Evolutionary conservation across 1,140 invertebrate species (phyloP).

Genomic region (Eulimnadia texana): DNA sequence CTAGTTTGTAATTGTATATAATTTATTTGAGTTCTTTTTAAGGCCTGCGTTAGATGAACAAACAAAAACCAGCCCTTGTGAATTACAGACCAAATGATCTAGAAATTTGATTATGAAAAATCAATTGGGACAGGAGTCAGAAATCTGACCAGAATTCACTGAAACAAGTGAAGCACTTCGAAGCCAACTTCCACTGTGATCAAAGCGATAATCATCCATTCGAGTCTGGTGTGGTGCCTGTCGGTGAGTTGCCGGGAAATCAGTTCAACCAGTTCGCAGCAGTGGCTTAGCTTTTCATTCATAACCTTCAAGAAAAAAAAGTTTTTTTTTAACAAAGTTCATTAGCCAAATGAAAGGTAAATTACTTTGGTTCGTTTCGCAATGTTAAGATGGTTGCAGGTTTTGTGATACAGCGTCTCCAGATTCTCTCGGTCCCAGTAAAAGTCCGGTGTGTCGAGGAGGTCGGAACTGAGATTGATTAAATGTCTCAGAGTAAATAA

Average conservation of each 20-base stretch:
- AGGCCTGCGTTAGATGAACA: too few species aligned
- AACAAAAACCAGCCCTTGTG: too few species aligned
- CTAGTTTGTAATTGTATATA: too few species aligned
- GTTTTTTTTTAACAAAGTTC: background rate
- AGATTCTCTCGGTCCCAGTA: slow-evolving; percentile 89
- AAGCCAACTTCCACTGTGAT: slow-evolving; percentile 89
- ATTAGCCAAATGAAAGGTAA: background rate
- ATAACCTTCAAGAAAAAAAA: slow-evolving; percentile 49
- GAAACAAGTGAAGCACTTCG: slow-evolving; percentile 65
- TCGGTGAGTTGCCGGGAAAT: slow-evolving; percentile 76
- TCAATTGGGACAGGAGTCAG: too few species aligned
- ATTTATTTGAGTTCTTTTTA: too few species aligned
- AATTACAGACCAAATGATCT: too few species aligned
- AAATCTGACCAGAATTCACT: too few species aligned
- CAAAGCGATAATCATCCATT: slow-evolving; percentile 92
- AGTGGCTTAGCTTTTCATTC: slow-evolving; percentile 89
- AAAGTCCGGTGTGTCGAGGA: slow-evolving; percentile 88
- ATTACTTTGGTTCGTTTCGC: slow-evolving; percentile 58
- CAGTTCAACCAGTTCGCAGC: slow-evolving; percentile 74
- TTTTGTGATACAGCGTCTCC: slow-evolving; percentile 64
- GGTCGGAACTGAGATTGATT: slow-evolving; percentile 82
- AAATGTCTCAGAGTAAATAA: slow-evolving; percentile 74
- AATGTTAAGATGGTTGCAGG: slow-evolving; percentile 69
- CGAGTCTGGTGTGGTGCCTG: slow-evolving; percentile 73
- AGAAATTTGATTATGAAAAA: too few species aligned